Percentiles rank a stretch among this genome's conserved stretches.
Conservation (phyloP, 2,888 invertebrate species). For the Taenaris catops region DNA sequence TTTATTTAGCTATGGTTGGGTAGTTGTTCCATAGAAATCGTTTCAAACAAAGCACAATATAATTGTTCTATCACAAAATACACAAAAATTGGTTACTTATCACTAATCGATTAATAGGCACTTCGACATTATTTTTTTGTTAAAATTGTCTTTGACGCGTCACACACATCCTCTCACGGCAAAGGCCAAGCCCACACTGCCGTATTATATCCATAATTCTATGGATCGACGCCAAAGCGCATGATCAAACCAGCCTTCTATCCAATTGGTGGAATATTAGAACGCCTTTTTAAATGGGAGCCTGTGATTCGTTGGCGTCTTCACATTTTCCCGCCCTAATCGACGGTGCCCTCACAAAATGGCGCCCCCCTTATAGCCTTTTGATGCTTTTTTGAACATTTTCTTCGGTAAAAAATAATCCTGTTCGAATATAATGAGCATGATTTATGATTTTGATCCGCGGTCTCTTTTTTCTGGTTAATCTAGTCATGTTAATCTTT, state of each 20-base stretch:
- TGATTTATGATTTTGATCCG: conserved; percentile 77
- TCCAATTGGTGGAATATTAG: conserved; percentile 47
- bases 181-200: conserved; percentile 73
- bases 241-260: conserved; percentile 52
- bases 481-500: conserved; percentile 71
- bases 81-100: conserved; percentile 33
- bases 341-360: conserved; percentile 68
- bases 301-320: conserved; percentile 46
- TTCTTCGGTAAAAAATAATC: conserved; percentile 77
- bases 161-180: conserved; percentile 53
- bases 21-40: too few species aligned
- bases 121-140: conserved; percentile 56
- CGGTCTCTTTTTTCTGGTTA: conserved; percentile 55
- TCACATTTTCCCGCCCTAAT: conserved; percentile 65
- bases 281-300: conserved; percentile 57
- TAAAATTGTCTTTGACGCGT: conserved; percentile 36
- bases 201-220: conserved; percentile 72
- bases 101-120: conserved; percentile 56
- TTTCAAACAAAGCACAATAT: conserved; percentile 26
- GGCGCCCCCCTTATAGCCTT: conserved; percentile 73
- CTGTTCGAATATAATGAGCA: conserved; percentile 78
- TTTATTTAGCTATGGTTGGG: too few species aligned
- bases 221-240: conserved; percentile 73
- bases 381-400: conserved; percentile 76
- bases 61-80: conserved; percentile 43